phyloP scores from a whole-genome alignment of 2,888 invertebrate genomes.

The Trilocha varians region DNA sequence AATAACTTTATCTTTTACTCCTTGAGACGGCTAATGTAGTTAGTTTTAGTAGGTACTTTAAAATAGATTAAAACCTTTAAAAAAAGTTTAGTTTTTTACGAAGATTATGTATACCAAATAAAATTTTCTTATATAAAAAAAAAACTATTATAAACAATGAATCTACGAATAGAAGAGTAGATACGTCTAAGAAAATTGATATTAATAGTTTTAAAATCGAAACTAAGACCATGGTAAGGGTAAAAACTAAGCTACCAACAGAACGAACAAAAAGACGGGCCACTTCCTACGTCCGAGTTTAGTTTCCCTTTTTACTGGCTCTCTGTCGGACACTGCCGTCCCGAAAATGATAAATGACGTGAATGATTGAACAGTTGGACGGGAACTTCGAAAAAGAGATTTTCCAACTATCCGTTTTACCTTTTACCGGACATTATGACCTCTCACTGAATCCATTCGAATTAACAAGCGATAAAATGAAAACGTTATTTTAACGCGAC shows the following conservation, averaged over 20 bases:
- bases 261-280: conserved; percentile 10
- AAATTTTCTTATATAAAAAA: too few relatives aligned
- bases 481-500: conserved; percentile 45
- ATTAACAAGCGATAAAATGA: conserved; percentile 47
- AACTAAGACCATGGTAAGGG: neutral
- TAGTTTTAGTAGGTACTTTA: too few relatives aligned
- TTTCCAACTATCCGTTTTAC: conserved; percentile 39
- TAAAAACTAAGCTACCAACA: neutral
- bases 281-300: conserved; percentile 33
- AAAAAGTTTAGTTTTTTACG: too few relatives aligned
- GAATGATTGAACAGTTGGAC: conserved; percentile 65
- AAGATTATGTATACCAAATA: too few relatives aligned
- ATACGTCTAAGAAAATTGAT: too few relatives aligned
- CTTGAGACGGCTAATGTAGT: too few relatives aligned
- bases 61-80: too few relatives aligned
- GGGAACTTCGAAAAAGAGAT: conserved; percentile 50
- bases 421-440: conserved; percentile 29
- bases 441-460: conserved; percentile 25
- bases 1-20: too few relatives aligned
- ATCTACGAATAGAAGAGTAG: too few relatives aligned
- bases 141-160: too few relatives aligned
- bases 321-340: neutral
- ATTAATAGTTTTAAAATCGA: neutral
- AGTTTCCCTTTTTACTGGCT: neutral
- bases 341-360: conserved; percentile 11